phyloP scores from a whole-genome alignment of 1,140 invertebrate species.

The Phenacoccus solenopsis region DNA sequence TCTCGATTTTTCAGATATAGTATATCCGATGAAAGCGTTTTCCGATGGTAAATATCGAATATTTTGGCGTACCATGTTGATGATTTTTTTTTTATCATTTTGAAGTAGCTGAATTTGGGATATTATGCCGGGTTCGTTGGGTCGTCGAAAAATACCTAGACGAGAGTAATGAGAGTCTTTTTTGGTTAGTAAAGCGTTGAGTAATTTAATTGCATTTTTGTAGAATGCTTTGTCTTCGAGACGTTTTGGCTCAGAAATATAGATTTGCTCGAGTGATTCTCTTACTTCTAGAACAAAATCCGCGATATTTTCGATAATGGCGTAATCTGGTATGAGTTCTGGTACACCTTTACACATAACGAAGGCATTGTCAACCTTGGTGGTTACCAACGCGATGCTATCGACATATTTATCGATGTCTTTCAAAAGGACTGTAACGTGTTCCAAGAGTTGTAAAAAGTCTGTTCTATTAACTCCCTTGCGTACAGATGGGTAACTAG shows the following conservation, averaged over 20 bases:
- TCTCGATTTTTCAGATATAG: constrained; percentile 20
- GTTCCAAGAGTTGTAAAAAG: constrained; percentile 21
- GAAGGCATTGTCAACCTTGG: constrained; percentile 23
- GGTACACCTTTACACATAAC: too few species aligned
- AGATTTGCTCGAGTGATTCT: too few species aligned
- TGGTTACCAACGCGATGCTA: constrained; percentile 23
- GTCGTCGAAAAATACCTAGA: background rate
- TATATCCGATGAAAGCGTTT: constrained; percentile 21
- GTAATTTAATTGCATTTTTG: too few species aligned
- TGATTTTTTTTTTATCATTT: background rate
- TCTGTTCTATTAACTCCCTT: constrained; percentile 20
- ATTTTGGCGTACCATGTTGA: background rate
- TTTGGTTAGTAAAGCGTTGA: background rate
- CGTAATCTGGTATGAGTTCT: too few species aligned
- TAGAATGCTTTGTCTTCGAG: too few species aligned
- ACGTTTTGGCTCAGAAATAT: too few species aligned
- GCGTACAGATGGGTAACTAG: constrained; percentile 21
- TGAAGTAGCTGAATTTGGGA: background rate
- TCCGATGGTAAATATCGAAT: background rate
- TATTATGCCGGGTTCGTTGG: background rate
- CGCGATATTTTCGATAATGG: too few species aligned
- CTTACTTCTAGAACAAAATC: too few species aligned
- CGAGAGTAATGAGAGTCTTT: background rate
- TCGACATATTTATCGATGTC: constrained; percentile 21
- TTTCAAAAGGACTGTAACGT: constrained; percentile 20